phyloP scores from a whole-genome alignment of 1,140 invertebrate genomes.

The Bombus consobrinus region DNA sequence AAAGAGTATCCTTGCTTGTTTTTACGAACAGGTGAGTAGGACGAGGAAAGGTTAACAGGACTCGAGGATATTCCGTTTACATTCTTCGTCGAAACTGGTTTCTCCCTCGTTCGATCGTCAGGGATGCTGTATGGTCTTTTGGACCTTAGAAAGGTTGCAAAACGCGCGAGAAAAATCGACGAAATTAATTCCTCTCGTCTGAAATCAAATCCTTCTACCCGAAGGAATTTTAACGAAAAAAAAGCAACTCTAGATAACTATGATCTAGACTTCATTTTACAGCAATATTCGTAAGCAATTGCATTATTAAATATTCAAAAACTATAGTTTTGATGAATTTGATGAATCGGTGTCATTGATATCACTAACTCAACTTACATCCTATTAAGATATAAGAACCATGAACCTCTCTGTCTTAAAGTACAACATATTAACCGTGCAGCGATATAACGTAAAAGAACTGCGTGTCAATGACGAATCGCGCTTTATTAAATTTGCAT shows the following conservation, averaged over 20 bases:
- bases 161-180: slow-evolving; percentile 51
- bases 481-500: not conserved
- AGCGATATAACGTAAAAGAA: too few relatives aligned
- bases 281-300: not conserved
- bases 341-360: too few relatives aligned
- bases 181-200: not conserved
- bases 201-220: not conserved
- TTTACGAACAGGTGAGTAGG: slow-evolving; percentile 61
- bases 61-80: slow-evolving; percentile 76
- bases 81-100: slow-evolving; percentile 78
- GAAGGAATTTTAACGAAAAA: not conserved
- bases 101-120: slow-evolving; percentile 60
- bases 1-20: slow-evolving; percentile 44
- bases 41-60: slow-evolving; percentile 78
- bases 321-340: too few relatives aligned
- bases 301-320: too few relatives aligned
- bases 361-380: too few relatives aligned
- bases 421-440: too few relatives aligned
- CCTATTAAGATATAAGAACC: too few relatives aligned
- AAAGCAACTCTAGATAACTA: too few relatives aligned
- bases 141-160: slow-evolving; percentile 35
- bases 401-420: too few relatives aligned
- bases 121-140: slow-evolving; percentile 38
- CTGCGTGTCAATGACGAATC: too few relatives aligned
- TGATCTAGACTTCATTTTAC: not conserved